Base-by-base conservation (phyloP, 2,113 vertebrate species). In the Corythornis vintsioides region DNA sequence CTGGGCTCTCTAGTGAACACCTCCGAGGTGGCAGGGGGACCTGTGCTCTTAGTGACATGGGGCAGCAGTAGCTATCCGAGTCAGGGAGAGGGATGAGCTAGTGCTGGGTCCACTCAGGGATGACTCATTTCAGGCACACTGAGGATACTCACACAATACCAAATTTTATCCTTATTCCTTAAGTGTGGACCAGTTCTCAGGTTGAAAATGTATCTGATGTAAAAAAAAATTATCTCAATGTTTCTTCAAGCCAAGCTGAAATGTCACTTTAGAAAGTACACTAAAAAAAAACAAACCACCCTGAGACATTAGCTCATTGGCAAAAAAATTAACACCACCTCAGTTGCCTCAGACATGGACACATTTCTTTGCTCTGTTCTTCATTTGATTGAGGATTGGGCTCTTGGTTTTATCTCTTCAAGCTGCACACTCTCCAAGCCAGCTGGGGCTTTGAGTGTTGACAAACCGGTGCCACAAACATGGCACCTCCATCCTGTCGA, bases 241-340 rank as follows among this genome's bases (percentile, higher is more conserved):
- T 89, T 96, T 95, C 72, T 93, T 88, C 72, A 86, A 86, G 92
- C 75, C 64, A 77, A 92, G 79, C 64, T 71, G 67, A 89, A 93
- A 86, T 64, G 82, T 89, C 75, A 28, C 72, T 91, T 80, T 50
- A 71, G 64, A 89, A 89, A 94, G 63, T 45, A 61, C 40, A 86
- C 60, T 50, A 48, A 92, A 93, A 92, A 53, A 91, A 92, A 22
- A 2, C 14, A 4, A 4, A 2, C 14, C 24, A 50, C 65, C 21
- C 35, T 67, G 67, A 93, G 75, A 93, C 65, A 77, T 88, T 89
- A 93, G 78, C 52, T 94, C 72, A 92, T 71, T 77, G 74, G 64
- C 7, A 47, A 82, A 78, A 67, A 94, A 88, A 95, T 83, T 74
- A 91, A 28, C 43, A 31, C 95, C 90, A 89, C 64, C 74, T 95